These are phyloP conservation scores for Corythoichthys haematopterus DNA, from an alignment of 2,113 vertebrate genomes.

Conservation along the genomic window DNA sequence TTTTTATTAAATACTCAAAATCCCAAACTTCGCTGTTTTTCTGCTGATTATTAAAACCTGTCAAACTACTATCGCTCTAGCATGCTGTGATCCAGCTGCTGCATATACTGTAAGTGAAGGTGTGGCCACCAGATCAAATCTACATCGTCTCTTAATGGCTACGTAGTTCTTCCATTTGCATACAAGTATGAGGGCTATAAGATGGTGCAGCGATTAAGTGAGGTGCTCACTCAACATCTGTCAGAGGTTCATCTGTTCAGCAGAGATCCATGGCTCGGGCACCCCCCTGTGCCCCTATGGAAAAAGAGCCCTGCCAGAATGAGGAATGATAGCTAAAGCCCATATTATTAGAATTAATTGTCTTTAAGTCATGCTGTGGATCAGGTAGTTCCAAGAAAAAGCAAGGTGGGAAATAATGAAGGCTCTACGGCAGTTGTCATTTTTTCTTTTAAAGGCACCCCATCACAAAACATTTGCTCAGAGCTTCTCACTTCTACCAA, in stretches of 20 bases:
- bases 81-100: background rate
- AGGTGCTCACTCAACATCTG: conserved; percentile 68
- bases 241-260: conserved; percentile 69
- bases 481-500: conserved; percentile 67
- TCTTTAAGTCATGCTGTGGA: conserved; percentile 88
- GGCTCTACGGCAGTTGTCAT: conserved; percentile 76
- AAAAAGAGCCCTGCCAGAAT: conserved; percentile 93
- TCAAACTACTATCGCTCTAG: conserved; percentile 8
- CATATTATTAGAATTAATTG: conserved; percentile 99
- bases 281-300: conserved; percentile 88
- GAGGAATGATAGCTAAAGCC: conserved; percentile 87
- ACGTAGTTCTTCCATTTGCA: conserved; percentile 41
- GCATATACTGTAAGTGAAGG: background rate
- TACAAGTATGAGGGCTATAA: conserved; percentile 61
- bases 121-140: background rate
- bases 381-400: conserved; percentile 83
- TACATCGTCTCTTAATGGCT: conserved; percentile 30
- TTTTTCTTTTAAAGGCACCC: conserved; percentile 72
- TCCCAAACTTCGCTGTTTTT: too few relatives aligned
- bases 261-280: conserved; percentile 71
- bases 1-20: too few relatives aligned
- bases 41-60: too few relatives aligned
- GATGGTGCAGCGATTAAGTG: conserved; percentile 68
- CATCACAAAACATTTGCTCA: conserved; percentile 69
- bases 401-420: conserved; percentile 82